These are phyloP conservation scores for Pocota personata DNA, from an alignment of 2,888 invertebrate genomes.

Conservation along the genomic window DNA sequence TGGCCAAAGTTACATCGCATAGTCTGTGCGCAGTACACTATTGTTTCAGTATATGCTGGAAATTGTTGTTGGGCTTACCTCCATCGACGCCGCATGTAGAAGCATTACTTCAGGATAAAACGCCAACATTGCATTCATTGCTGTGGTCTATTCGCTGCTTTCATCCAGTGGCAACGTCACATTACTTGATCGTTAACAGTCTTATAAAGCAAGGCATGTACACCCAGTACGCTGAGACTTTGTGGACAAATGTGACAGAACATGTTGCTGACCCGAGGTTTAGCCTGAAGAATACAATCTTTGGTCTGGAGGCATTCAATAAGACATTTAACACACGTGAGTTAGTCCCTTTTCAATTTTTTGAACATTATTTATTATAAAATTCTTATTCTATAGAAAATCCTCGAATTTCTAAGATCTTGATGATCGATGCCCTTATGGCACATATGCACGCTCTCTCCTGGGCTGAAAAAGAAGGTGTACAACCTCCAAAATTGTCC, in stretches of 20 bases:
- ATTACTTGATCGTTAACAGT: constrained; percentile 94
- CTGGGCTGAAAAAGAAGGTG: constrained; percentile 81
- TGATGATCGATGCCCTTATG: constrained; percentile 80
- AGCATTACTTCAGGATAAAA: constrained; percentile 88
- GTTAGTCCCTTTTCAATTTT: constrained; percentile 37
- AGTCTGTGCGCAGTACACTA: constrained; percentile 94
- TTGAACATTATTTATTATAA: not conserved
- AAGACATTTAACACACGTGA: constrained; percentile 79
- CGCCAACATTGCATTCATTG: constrained; percentile 91
- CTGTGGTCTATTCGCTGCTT: constrained; percentile 95
- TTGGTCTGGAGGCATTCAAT: constrained; percentile 81
- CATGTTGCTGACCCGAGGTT: constrained; percentile 81
- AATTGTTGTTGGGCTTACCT: constrained; percentile 92
- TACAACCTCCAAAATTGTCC: constrained; percentile 75
- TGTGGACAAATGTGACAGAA: constrained; percentile 82
- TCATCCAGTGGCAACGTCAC: constrained; percentile 91
- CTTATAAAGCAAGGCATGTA: constrained; percentile 95
- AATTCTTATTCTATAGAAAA: constrained; percentile 74
- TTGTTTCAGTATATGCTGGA: constrained; percentile 88
- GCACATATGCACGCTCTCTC: constrained; percentile 81
- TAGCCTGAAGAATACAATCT: constrained; percentile 80
- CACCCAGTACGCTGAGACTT: constrained; percentile 86
- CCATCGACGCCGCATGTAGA: constrained; percentile 95
- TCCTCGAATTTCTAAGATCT: constrained; percentile 81
- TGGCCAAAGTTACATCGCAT: constrained; percentile 84